Evolutionary conservation across 2,113 vertebrate genomes (phyloP), one percentile per base, ranked within the genome.

Genomic region (Caranx melampygus): DNA sequence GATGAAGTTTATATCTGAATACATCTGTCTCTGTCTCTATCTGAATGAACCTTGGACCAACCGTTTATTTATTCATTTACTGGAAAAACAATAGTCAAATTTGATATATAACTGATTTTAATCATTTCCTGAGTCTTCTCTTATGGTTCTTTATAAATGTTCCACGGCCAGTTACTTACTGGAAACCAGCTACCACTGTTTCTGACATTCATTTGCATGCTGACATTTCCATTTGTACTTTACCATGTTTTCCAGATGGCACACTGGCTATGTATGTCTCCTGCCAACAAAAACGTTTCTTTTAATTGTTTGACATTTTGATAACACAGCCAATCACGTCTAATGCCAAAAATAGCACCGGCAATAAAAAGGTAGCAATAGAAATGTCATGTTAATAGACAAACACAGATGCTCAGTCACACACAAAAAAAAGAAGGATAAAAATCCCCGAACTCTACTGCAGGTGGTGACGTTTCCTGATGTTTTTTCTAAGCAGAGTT

Each of bases 401-500:
- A 79, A 60, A 81, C 35, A 16, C 26, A 83, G 71, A 59, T 35
- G 26, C 63, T 54, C 52, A 66, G 59, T 66, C 72, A 74, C 68
- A 61, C 42, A 72, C 37, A 65, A 15, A 60, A 40, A 54, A 49
- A 49, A 3, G 5, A 20, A 51, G 8, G 8, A 34, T 35, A 60
- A 34, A 34, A 60, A 33, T 18, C 8, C 2, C 44, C 26, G 26
- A 26, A 26, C 26, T 35, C 15, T 54, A 8, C 55, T 70, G 57
- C 83, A 85, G 69, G 89, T 87, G 83, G 55, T 62, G 68, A 51
- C 2, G 11, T 76, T 85, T 77, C 76, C 84, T 61, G 33, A 42
- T 55, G 74, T 82, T 81, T 85, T 84, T 85, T 82, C 87, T 84
- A 76, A 83, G 83, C 66, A 45, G 21, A 70, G 71, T 47, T 64